Conservation (phyloP, 2,113 vertebrate species). For the pig (Sus scrofa) region DNA sequence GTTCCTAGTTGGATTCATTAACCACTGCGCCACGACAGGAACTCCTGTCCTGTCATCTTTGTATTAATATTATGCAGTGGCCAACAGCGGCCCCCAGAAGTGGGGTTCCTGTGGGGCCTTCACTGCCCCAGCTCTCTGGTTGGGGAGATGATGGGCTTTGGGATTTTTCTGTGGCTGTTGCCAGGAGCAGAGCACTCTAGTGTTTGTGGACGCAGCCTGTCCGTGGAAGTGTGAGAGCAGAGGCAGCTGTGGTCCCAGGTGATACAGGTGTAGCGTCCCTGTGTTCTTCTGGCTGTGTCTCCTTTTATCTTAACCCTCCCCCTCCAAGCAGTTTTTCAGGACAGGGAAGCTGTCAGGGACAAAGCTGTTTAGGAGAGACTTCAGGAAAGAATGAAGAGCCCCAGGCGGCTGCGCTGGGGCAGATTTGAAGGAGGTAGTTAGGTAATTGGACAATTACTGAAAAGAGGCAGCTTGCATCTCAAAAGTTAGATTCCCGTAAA, state of each 20-base stretch:
- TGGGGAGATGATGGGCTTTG: background rate
- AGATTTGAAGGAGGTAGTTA: background rate
- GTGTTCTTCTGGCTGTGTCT: background rate
- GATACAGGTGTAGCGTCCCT: background rate
- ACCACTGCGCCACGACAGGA: too few species aligned
- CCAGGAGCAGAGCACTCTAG: background rate
- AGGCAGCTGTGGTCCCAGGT: accelerated
- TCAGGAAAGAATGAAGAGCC: background rate
- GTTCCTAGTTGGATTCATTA: too few species aligned
- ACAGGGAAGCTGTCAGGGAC: background rate
- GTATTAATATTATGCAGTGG: background rate
- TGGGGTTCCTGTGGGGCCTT: background rate
- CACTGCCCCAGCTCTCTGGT: background rate
- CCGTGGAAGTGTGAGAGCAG: background rate
- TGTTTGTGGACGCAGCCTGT: background rate
- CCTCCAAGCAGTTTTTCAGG: background rate
- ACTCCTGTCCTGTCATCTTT: background rate
- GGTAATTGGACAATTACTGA: background rate
- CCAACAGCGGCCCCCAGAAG: background rate
- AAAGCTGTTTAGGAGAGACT: background rate
- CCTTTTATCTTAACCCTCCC: background rate
- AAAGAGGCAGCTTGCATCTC: background rate
- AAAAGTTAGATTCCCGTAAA: background rate
- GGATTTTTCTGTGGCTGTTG: background rate
- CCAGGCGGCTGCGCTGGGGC: background rate